phyloP scores from a whole-genome alignment of 2,797 vertebrate species.

The Craterocephalus amniculus region DNA sequence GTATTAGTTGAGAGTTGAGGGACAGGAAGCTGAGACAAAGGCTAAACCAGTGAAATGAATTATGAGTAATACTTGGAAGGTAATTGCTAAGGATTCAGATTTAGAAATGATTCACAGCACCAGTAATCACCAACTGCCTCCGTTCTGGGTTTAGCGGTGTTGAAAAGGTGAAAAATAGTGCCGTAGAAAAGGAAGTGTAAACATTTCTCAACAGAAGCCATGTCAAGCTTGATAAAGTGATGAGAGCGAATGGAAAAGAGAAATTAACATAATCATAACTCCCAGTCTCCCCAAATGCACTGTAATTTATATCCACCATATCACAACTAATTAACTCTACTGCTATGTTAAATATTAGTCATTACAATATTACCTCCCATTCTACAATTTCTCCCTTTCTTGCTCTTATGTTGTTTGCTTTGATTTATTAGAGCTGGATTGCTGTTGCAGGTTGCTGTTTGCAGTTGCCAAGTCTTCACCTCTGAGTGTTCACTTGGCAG shows the following conservation, averaged over 20 bases:
- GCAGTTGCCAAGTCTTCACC: slow-evolving; percentile 57
- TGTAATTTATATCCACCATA: slow-evolving; percentile 56
- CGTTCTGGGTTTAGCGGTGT: slow-evolving; percentile 28
- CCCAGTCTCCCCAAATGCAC: slow-evolving; percentile 26
- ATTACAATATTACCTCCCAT: slow-evolving; percentile 62
- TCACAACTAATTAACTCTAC: slow-evolving; percentile 59
- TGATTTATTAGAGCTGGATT: slow-evolving; percentile 55
- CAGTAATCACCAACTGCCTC: slow-evolving; percentile 19
- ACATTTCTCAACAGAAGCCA: slow-evolving; percentile 3
- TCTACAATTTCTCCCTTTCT: slow-evolving; percentile 36
- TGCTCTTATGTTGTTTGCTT: slow-evolving; percentile 41
- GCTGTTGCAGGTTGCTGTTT: slow-evolving; percentile 63
- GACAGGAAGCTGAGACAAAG: slow-evolving; percentile 55
- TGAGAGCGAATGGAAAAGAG: slow-evolving; percentile 26
- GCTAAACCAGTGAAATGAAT: slow-evolving; percentile 44
- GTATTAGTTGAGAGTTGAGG: slow-evolving; percentile 42
- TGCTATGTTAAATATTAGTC: slow-evolving; percentile 56
- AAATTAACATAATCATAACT: slow-evolving; percentile 48
- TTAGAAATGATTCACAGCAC: slow-evolving; percentile 10
- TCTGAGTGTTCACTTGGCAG: slow-evolving; percentile 63
- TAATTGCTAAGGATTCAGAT: slow-evolving; percentile 45
- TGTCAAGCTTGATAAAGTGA: slow-evolving; percentile 46
- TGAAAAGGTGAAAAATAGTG: slow-evolving; percentile 25
- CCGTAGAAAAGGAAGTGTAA: neutral
- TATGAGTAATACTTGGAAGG: slow-evolving; percentile 21